Evolutionary conservation across 2,797 vertebrate genomes (phyloP).

Genomic region (Eulemur albifrons): DNA sequence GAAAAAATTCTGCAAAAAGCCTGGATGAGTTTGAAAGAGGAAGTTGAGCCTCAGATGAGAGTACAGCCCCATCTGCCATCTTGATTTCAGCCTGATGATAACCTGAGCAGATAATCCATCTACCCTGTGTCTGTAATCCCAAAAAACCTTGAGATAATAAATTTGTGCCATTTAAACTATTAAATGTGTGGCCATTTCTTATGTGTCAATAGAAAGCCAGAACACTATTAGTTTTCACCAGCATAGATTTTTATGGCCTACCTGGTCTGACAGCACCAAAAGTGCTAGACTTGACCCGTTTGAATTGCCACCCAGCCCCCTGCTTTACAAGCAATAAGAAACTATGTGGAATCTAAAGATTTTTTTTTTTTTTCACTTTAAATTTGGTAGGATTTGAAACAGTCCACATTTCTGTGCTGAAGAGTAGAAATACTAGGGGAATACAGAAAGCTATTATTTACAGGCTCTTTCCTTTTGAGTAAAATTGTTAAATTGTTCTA

Average conservation of each 20-base stretch:
- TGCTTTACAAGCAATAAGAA: neutral
- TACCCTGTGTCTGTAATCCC: neutral
- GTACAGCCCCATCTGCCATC: neutral
- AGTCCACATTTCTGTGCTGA: rapidly evolving
- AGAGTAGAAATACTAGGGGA: neutral
- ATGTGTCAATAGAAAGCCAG: neutral
- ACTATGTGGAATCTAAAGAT: neutral
- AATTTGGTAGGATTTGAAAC: neutral
- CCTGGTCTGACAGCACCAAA: neutral
- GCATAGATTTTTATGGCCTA: neutral
- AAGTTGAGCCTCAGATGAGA: neutral
- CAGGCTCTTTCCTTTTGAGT: neutral
- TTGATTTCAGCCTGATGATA: neutral
- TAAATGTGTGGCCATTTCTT: neutral
- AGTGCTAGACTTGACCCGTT: neutral
- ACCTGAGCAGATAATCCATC: neutral
- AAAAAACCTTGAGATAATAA: neutral
- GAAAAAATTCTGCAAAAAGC: neutral
- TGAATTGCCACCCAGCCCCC: neutral
- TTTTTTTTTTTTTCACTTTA: neutral
- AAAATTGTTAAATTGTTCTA: neutral
- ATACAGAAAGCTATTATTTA: neutral
- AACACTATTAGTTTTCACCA: neutral
- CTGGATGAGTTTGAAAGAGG: neutral
- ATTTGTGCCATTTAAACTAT: neutral